These are phyloP conservation scores for Lasioglossum oenotherae DNA, from an alignment of 2,888 invertebrate genomes.

Conservation along the genomic window DNA sequence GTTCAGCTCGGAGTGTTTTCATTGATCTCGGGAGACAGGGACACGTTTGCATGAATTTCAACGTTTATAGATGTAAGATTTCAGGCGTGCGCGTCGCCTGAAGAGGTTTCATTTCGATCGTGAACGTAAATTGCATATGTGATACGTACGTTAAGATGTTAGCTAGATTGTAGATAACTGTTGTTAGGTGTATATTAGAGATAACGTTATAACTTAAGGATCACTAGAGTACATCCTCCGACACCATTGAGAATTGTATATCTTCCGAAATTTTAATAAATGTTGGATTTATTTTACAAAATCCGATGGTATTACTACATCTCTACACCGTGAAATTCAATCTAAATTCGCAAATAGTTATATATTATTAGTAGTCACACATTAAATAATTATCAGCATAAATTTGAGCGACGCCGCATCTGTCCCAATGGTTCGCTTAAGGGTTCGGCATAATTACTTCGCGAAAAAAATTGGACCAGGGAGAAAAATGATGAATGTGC, in stretches of 20 bases:
- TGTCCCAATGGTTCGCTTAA: background rate
- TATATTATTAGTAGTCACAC: background rate
- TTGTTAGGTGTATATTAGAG: slow-evolving; percentile 13
- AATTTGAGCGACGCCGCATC: background rate
- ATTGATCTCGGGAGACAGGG: slow-evolving; percentile 21
- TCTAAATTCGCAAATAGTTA: background rate
- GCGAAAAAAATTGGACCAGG: background rate
- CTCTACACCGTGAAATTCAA: background rate
- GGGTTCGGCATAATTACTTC: background rate
- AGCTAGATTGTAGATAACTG: slow-evolving; percentile 18
- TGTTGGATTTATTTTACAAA: background rate
- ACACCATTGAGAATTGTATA: background rate
- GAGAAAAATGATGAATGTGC: background rate
- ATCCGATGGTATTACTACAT: background rate
- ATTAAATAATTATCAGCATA: background rate
- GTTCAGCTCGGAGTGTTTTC: background rate
- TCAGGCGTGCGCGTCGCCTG: background rate
- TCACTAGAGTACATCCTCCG: background rate
- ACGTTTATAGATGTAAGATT: slow-evolving; percentile 5
- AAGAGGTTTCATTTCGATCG: background rate
- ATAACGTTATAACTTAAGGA: slow-evolving; percentile 3
- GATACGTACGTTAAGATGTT: slow-evolving; percentile 49
- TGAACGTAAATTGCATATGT: slow-evolving; percentile 40
- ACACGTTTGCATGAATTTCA: slow-evolving; percentile 1
- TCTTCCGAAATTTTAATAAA: slow-evolving; percentile 20